Percentiles rank a stretch among this genome's conserved stretches.
These are phyloP conservation scores for Drosophila ananassae DNA, from an alignment of 1,140 invertebrate genomes.

Conservation along the genomic window DNA sequence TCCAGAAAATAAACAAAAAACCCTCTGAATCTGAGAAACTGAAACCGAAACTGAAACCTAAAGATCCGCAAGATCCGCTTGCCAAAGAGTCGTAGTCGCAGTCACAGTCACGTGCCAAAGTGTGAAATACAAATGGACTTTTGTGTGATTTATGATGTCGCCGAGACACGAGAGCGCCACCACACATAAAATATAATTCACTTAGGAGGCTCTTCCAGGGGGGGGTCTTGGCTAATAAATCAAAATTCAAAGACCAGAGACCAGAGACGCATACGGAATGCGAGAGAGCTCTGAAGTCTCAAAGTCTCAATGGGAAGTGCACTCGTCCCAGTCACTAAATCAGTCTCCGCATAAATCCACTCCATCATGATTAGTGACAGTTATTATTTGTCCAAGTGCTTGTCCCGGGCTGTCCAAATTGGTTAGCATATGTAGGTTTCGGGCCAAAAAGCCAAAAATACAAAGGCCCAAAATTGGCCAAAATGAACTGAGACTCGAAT, in stretches of 20 bases:
- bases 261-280: conserved; percentile 36
- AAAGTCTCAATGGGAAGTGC: conserved; percentile 8
- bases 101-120: conserved; percentile 36
- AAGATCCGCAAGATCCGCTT: conserved; percentile 44
- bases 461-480: neutral
- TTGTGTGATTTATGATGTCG: conserved; percentile 50
- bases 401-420: conserved; percentile 23
- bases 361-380: conserved; percentile 51
- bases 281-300: neutral
- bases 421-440: conserved; percentile 11
- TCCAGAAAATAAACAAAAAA: conserved; percentile 1
- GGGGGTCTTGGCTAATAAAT: conserved; percentile 29
- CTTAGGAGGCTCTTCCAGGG: conserved; percentile 10
- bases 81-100: conserved; percentile 7
- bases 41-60: conserved; percentile 15
- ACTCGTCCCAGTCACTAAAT: conserved; percentile 43
- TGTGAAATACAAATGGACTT: conserved; percentile 53
- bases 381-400: conserved; percentile 50
- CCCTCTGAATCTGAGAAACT: neutral
- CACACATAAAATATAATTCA: conserved; percentile 51
- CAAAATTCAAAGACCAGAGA: conserved; percentile 29
- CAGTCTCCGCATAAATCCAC: conserved; percentile 36
- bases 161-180: conserved; percentile 30
- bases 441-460: neutral
- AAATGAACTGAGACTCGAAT: conserved; percentile 18